A percentile compares a stretch with the other conserved stretches of the same genome.
Conservation (phyloP, 2,888 invertebrate species). For the Monoplex corrugatus region DNA sequence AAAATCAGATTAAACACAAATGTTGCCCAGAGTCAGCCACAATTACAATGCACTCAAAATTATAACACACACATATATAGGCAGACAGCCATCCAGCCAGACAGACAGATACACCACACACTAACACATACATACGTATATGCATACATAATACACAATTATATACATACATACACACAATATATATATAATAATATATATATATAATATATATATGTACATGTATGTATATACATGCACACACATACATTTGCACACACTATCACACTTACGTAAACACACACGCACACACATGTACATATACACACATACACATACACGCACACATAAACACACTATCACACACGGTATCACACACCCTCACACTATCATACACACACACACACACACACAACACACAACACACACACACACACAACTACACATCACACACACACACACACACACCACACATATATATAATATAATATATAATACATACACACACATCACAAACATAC, state of each 20-base stretch:
- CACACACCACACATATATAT: conserved; percentile 1
- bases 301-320: no score
- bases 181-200: no score
- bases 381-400: background rate
- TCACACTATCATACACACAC: no score
- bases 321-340: background rate
- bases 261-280: background rate
- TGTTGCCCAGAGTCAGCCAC: no score
- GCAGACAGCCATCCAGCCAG: background rate
- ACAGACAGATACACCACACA: background rate
- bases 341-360: background rate
- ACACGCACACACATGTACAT: background rate
- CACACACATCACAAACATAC: background rate
- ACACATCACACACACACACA: background rate
- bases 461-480: background rate
- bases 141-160: background rate
- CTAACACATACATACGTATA: background rate
- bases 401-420: background rate
- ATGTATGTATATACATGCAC: background rate
- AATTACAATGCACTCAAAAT: background rate
- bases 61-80: background rate
- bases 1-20: no score
- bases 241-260: background rate
- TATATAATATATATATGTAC: background rate
- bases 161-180: background rate